Conservation (phyloP, 2,888 invertebrate genomes). For the Drosophila hamatofila region DNA sequence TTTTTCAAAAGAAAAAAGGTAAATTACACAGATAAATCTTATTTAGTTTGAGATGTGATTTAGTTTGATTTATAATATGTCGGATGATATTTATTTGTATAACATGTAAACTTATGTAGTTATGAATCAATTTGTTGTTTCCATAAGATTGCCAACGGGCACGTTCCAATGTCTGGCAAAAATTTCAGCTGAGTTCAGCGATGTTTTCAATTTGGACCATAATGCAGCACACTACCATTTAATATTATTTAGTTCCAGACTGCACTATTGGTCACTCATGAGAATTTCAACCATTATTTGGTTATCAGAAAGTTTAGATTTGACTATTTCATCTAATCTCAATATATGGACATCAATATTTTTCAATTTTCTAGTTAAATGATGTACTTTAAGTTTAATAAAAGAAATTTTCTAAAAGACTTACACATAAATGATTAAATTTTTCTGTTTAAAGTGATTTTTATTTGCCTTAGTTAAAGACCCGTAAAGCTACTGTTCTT, state of each 20-base stretch:
- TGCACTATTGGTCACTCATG: conserved; percentile 9
- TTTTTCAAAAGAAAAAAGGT: conserved; percentile 3
- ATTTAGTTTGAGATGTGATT: conserved; percentile 2
- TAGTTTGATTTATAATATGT: conserved; percentile 3
- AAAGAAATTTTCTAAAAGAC: no score
- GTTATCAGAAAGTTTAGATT: not conserved
- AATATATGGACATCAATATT: not conserved
- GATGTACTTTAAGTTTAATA: not conserved
- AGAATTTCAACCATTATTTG: not conserved
- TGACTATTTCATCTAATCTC: not conserved
- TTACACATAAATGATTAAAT: not conserved
- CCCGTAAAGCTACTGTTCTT: not conserved
- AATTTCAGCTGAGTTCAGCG: conserved; percentile 58
- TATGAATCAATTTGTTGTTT: conserved; percentile 63
- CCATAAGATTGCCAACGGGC: conserved; percentile 50
- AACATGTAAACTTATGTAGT: conserved; percentile 27
- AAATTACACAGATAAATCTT: conserved; percentile 9
- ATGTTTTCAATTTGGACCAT: conserved; percentile 23
- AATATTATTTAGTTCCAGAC: conserved; percentile 23
- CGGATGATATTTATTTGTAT: not conserved
- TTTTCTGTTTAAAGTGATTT: not conserved
- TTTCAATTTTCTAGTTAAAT: no score
- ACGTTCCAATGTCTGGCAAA: conserved; percentile 66
- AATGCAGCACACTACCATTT: conserved; percentile 28
- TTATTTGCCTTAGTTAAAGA: not conserved